Base-by-base conservation (phyloP, 2,797 vertebrate genomes). In the Microchirus variegatus region DNA sequence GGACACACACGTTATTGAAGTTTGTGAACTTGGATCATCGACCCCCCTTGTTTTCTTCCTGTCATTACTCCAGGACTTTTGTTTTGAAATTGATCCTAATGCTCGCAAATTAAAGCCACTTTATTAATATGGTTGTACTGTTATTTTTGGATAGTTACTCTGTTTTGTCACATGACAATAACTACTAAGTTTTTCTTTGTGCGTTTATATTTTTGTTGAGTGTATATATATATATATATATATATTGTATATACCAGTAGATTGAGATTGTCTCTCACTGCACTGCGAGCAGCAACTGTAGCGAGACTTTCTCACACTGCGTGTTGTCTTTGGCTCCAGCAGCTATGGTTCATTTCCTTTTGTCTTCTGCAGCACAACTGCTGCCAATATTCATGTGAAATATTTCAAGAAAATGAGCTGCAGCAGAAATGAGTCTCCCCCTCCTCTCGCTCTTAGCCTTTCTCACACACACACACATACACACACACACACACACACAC, bases 221-320 rank as follows among this genome's bases (percentile, higher is more conserved):
- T n/a, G n/a, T 22, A 22, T 22, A 2, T 22, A 22, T 2, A 22
- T 22, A 76, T 52, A 48, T 48, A 45, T 11, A 11, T 44, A 9
- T 44, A 65, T n/a, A n/a, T n/a, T n/a, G n/a, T n/a, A n/a, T n/a
- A n/a, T n/a, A n/a, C n/a, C n/a, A 63, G 63, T 70, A 87, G 71
- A 84, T 81, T 75, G 82, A 79, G 85, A 72, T 86, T 50, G 88
- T 80, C 55, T 84, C 81, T 87, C 52, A 43, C 79, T 73, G 72
- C 54, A 78, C 81, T 75, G 65, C 54, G 78, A 87, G 86, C 80
- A 80, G 83, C 53, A 83, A 87, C 82, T 90, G 85, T 59, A 89
- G 89, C 70, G 46, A 89, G 89, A 90, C 89, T 90, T 93, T 93
- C 93, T 92, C 92, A 94, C 91, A 93, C 90, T 88, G 89, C 85